These are phyloP conservation scores for Sphaerophoria taeniata DNA, from an alignment of 2,888 invertebrate genomes.

Conservation along the genomic window DNA sequence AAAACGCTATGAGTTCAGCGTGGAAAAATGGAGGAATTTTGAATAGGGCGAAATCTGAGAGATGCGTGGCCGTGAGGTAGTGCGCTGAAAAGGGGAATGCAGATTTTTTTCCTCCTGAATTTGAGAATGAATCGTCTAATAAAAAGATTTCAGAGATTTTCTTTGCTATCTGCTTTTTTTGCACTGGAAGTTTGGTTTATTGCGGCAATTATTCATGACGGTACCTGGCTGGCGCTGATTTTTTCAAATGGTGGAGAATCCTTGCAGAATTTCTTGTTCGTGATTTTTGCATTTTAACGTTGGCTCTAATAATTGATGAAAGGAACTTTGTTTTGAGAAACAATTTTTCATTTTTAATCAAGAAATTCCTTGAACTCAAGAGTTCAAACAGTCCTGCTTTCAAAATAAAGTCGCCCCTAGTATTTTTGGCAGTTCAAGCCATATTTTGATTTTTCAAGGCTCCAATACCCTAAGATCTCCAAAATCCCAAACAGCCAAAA, in stretches of 20 bases:
- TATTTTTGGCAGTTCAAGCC: too few relatives aligned
- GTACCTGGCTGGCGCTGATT: constrained; percentile 23
- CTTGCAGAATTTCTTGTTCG: background rate
- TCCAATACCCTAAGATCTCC: too few relatives aligned
- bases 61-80: background rate
- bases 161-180: constrained; percentile 6
- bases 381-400: too few relatives aligned
- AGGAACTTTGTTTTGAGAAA: too few relatives aligned
- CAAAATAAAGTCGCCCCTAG: too few relatives aligned
- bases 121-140: constrained; percentile 58
- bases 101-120: constrained; percentile 26
- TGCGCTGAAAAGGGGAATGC: background rate
- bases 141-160: constrained; percentile 20
- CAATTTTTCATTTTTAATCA: too few relatives aligned
- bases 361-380: too few relatives aligned
- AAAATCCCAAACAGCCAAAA: too few relatives aligned
- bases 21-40: background rate
- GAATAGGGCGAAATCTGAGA: too few relatives aligned
- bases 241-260: background rate
- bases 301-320: background rate
- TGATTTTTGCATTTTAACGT: background rate
- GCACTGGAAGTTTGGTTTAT: constrained; percentile 61
- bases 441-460: too few relatives aligned
- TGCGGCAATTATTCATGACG: constrained; percentile 70
- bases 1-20: constrained; percentile 1